Conservation (phyloP, 2,113 vertebrate species). For the Pongo pygmaeus region DNA sequence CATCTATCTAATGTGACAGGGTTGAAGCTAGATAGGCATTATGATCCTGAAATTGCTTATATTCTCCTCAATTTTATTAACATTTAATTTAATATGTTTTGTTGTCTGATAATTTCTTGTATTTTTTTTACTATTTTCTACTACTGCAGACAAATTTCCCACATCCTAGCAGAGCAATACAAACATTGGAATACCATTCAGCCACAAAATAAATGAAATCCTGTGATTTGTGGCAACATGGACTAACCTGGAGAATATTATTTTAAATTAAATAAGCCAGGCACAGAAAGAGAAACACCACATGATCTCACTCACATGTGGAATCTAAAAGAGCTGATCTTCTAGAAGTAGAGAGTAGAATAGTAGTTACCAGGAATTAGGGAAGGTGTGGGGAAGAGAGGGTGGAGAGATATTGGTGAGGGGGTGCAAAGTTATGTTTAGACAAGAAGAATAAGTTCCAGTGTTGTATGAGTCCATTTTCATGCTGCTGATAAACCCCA, state of each 20-base stretch:
- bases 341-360: neutral
- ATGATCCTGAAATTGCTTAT: neutral
- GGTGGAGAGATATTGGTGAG: neutral
- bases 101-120: neutral
- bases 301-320: neutral
- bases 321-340: neutral
- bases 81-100: neutral
- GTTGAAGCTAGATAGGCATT: neutral
- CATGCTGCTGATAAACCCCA: too few species aligned
- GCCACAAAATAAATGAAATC: neutral
- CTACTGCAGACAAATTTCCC: neutral
- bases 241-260: neutral
- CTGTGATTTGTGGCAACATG: neutral
- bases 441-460: neutral
- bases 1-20: neutral
- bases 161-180: neutral
- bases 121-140: neutral
- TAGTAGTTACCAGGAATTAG: neutral
- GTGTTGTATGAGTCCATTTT: neutral
- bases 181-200: neutral
- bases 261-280: neutral
- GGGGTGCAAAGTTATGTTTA: neutral
- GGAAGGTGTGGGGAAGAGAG: neutral
- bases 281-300: neutral
- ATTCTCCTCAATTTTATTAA: neutral